A percentile compares a stretch with the other conserved stretches of the same genome.
phyloP scores from a whole-genome alignment of 1,140 invertebrate species.

The Sycophila sp. region DNA sequence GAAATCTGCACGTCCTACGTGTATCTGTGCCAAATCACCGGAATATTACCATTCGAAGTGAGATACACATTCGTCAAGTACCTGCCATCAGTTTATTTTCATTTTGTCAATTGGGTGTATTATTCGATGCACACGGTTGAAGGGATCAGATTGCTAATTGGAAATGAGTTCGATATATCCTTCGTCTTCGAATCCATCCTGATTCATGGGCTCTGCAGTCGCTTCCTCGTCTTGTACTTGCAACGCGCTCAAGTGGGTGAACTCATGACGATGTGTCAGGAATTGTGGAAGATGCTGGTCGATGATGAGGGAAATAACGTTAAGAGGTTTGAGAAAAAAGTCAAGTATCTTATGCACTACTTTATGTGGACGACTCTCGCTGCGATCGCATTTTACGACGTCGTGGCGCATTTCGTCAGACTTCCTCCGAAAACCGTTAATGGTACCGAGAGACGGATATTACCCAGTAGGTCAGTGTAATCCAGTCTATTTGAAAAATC shows the following conservation, averaged over 20 bases:
- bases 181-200: background rate
- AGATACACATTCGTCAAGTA: no score
- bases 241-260: background rate
- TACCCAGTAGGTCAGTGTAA: slow-evolving; percentile 8
- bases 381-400: background rate
- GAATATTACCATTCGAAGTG: no score
- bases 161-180: background rate
- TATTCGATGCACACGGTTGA: background rate
- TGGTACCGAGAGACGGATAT: background rate
- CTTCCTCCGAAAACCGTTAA: background rate
- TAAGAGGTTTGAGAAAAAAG: background rate
- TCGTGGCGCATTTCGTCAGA: background rate
- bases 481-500: background rate
- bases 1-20: no score
- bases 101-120: background rate
- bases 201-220: background rate
- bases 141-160: background rate
- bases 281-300: background rate
- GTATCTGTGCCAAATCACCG: no score
- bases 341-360: background rate
- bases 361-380: background rate
- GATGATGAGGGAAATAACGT: background rate
- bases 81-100: background rate
- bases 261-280: background rate
- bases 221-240: background rate